Evolutionary conservation across 2,888 invertebrate genomes (phyloP), one percentile per base, ranked within the genome.

Genomic region (Eilema sororculum): DNA sequence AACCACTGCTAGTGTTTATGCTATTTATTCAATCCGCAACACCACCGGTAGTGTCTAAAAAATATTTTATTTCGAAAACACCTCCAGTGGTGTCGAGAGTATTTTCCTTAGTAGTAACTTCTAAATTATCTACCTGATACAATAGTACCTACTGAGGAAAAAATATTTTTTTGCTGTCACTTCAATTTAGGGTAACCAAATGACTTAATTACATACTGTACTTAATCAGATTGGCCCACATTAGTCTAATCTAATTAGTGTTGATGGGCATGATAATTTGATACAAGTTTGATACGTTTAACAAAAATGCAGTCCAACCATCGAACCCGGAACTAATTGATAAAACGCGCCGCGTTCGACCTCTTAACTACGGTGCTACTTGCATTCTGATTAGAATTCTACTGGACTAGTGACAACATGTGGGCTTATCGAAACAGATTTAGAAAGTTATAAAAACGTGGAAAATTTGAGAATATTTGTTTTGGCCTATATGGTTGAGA

Each of bases 321-420:
- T 66, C 22, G 20, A 56, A 72, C 61, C 61, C 72, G 68, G 72
- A 72, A 72, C 62, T 46, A 24, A 33, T 57, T 25, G 52, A 58
- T 28, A 24, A 59, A 68, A 24, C 61, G 8, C 22, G 62, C 65
- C 80, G 79, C 80, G 81, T 76, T 60, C 66, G 61, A 61, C 79
- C 79, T 74, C 71, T 69, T 70, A 33, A 33, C n/a, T 56, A 60
- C 16, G 64, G 28, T 28, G 72, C 52, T 52, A 5, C 41, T 73
- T 64, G 80, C 66, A 81, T 80, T 73, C 58, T 74, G 71, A 80
- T 81, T 61, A 66, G 60, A 20, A 37, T 62, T 64, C 56, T 24
- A 59, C 33, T 46, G 46, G 58, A 13, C 16, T 57, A n/a, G 57
- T 61, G 52, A 61, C 33, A 30, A 61, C 33, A 30, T 41, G 65